A percentile compares a stretch with the other conserved stretches of the same genome.
phyloP scores from a whole-genome alignment of 2,888 invertebrate species.

The Coenonympha arcania region DNA sequence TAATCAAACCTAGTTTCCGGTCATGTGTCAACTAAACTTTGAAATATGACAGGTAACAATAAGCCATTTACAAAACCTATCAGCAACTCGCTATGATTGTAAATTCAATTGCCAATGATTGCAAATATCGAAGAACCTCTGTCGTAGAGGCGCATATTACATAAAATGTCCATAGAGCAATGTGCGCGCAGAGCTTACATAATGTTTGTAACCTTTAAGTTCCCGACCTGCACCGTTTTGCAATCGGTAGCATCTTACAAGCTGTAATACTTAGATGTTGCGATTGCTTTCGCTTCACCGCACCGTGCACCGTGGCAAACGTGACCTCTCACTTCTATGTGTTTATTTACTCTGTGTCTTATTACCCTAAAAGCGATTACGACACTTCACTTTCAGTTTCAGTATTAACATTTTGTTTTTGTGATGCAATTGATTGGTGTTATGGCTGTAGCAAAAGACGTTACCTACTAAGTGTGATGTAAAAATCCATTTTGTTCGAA shows the following conservation, averaged over 20 bases:
- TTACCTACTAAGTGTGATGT: not conserved
- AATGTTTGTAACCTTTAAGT: conserved; percentile 32
- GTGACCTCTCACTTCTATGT: conserved; percentile 29
- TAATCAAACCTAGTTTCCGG: not conserved
- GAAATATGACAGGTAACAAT: not conserved
- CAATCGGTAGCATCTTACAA: conserved; percentile 29
- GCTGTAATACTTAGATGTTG: conserved; percentile 25
- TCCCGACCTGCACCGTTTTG: conserved; percentile 24
- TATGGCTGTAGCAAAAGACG: conserved; percentile 6
- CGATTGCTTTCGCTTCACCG: conserved; percentile 27
- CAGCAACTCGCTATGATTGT: conserved; percentile 3
- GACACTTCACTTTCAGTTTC: conserved; percentile 18
- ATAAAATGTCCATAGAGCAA: conserved; percentile 29
- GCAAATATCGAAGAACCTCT: conserved; percentile 20
- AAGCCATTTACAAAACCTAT: conserved; percentile 6
- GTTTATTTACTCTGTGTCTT: conserved; percentile 24
- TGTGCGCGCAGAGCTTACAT: conserved; percentile 28
- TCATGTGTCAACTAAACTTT: not conserved
- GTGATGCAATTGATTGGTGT: conserved; percentile 9
- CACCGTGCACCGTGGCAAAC: conserved; percentile 8
- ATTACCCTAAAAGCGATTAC: conserved; percentile 13
- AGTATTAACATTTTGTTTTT: conserved; percentile 9
- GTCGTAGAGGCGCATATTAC: conserved; percentile 24
- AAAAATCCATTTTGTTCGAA: not conserved
- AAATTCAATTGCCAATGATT: conserved; percentile 17